Base-by-base conservation (phyloP, 2,888 invertebrate species). In the Aphodius granarius region DNA sequence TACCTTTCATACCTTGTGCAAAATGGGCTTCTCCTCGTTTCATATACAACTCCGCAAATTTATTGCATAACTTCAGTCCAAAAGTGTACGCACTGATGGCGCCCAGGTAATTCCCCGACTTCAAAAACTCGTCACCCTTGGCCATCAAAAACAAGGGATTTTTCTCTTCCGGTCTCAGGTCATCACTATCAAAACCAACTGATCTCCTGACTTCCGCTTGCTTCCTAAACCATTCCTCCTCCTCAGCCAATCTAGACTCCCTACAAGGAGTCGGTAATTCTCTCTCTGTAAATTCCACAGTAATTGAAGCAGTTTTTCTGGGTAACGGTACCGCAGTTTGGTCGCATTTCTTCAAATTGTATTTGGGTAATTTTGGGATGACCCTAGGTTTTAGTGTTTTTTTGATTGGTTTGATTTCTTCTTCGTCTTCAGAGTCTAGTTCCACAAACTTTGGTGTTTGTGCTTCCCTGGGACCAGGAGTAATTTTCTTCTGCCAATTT, bases 61-160 rank as follows among this genome's bases (percentile, higher is more conserved):
- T 92, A 73, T 92, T 91, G 63, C 93, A 92, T 18, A 95, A 86
- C 79, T 92, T 90, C 75, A 96, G 92, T 0, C 94, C 96, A 83
- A 94, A 94, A 23, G 91, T 90, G 83, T 94, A 96, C 6, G 95
- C 96, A 83, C 94, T 95, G 72, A 96, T 89, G 0, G 96, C 96
- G 1, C 93, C 95, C 75, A 94, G 88, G 84, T 92, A 94, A 86
- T 96, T 95, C 22, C 92, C 92, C 76, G 88, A 89, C 78, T 91
- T 90, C 85, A 94, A 92, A 86, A 96, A 94, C 78, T 93, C 91
- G 83, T 94, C 92, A 71, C 95, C 96, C 86, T 95, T 96, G 78
- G 92, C 92, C 83, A 94, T 92, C 75, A 96, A 90, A 92, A 94
- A 96, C 78, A 92, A 90, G 0, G 95, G 95, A 86, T 95, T 94